Evolutionary conservation across 2,113 vertebrate species (phyloP), one percentile per base, ranked within the genome.

Genomic region (Mastomys coucha): DNA sequence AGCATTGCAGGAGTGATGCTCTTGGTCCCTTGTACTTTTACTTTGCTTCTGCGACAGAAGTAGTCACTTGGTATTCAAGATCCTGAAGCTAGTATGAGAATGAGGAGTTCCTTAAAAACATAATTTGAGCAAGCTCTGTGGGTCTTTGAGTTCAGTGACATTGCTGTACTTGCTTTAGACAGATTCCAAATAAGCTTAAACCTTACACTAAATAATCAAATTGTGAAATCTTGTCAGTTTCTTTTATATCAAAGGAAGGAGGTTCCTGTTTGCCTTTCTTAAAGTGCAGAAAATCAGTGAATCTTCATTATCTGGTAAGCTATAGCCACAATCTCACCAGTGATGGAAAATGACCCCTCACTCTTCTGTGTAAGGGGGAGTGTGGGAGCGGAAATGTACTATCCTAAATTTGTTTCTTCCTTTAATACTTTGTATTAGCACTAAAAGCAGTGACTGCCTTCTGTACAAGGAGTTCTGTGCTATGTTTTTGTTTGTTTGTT

Each of bases 141-240:
- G 36, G 16, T 4, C 14, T n/a, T 73, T 2, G 5, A 45, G 26
- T 84, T 51, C 31, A 60, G 0, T 17, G 80, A 4, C 39, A n/a
- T 58, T 45, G 2, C 53, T 60, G 1, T 16, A 28, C 16, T 12
- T 56, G 10, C 0, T 26, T 26, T 33, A 65, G 16, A 3, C 22
- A 69, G 9, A 17, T 89, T 69, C 19, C 12, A 20, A 63, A 13
- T 0, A 24, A 67, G 1, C 24, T 69, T 53, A 95, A 6, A 9
- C 17, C 17, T 8, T 36, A 42, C 45, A 1, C 5, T 2, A 1
- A 39, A 1, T 16, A 17, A 12, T 1, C 0, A 26, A 70, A 69
- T 72, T 6, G 24, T 7, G 49, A 11, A 4, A 85, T 36, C 8
- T 53, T 10, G 5, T 8, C 28, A 36, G 11, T 88, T 94, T 82